Conservation (phyloP, 2,888 invertebrate species). For the Drosophila longiperda region DNA sequence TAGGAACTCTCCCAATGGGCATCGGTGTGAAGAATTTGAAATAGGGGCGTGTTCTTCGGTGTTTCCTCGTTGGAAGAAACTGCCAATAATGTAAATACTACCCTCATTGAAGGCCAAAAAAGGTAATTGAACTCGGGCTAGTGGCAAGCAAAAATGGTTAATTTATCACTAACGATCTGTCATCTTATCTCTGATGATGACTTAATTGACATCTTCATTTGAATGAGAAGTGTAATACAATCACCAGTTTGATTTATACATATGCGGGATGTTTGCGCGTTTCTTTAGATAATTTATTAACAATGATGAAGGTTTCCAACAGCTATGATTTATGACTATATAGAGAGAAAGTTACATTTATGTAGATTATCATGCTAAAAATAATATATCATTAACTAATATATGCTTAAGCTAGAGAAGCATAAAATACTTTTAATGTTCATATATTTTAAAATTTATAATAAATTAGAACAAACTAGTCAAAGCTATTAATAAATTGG, state of each 20-base stretch:
- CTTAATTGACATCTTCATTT: conserved; percentile 54
- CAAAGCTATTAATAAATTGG: background rate
- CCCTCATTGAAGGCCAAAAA: conserved; percentile 38
- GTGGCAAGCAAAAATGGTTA: conserved; percentile 1
- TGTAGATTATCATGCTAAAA: background rate
- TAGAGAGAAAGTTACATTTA: background rate
- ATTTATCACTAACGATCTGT: conserved; percentile 54
- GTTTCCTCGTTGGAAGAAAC: conserved; percentile 17
- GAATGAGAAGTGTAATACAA: conserved; percentile 14
- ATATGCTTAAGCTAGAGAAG: background rate
- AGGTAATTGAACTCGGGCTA: conserved; percentile 49
- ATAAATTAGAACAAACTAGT: background rate
- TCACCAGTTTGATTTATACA: conserved; percentile 15
- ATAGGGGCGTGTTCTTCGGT: conserved; percentile 46
- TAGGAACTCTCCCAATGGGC: conserved; percentile 43
- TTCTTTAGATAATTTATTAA: conserved; percentile 13
- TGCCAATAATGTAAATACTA: conserved; percentile 28
- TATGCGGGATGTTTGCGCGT: conserved; percentile 46
- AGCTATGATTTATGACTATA: background rate
- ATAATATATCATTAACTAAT: background rate
- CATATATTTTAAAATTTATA: background rate
- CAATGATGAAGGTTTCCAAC: background rate
- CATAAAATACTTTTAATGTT: background rate
- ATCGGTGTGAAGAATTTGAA: conserved; percentile 15
- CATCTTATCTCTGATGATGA: conserved; percentile 30